These are phyloP conservation scores for Acipenser ruthenus DNA, from an alignment of 2,797 vertebrate species.

Conservation along the genomic window DNA sequence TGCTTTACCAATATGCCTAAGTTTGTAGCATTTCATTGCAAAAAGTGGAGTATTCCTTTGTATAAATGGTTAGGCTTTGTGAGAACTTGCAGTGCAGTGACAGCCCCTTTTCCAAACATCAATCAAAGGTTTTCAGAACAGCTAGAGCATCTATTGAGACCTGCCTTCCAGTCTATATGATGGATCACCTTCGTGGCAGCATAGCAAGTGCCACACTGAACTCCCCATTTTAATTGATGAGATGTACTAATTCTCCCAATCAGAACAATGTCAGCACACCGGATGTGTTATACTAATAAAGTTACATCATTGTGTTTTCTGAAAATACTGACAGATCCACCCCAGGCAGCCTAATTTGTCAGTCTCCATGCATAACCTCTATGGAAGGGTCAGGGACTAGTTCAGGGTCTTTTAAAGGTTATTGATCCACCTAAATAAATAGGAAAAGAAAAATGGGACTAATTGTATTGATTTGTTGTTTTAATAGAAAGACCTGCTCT, in stretches of 20 bases:
- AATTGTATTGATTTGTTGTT: constrained; percentile 42
- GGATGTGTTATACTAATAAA: constrained; percentile 46
- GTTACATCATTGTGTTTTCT: constrained; percentile 27
- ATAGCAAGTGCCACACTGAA: constrained; percentile 44
- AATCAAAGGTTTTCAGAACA: constrained; percentile 41
- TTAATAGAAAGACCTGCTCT: constrained; percentile 42
- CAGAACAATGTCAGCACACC: constrained; percentile 27
- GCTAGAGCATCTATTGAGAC: constrained; percentile 31
- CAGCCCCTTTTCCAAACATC: constrained; percentile 38
- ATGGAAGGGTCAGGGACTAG: not conserved
- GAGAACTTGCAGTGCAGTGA: constrained; percentile 35
- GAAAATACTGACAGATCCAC: not conserved
- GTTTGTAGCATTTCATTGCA: too few species aligned
- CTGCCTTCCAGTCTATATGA: constrained; percentile 37
- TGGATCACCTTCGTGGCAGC: constrained; percentile 52
- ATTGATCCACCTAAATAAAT: constrained; percentile 19
- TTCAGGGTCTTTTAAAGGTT: constrained; percentile 11
- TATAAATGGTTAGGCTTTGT: constrained; percentile 12
- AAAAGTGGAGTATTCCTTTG: too few species aligned
- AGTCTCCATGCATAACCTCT: not conserved
- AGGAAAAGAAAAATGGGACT: constrained; percentile 53
- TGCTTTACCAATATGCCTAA: too few species aligned
- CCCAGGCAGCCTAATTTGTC: not conserved
- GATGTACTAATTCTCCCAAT: constrained; percentile 47
- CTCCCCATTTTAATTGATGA: constrained; percentile 59